Conservation (phyloP, 2,888 invertebrate species). For the Trichogramma dendrolimi region DNA sequence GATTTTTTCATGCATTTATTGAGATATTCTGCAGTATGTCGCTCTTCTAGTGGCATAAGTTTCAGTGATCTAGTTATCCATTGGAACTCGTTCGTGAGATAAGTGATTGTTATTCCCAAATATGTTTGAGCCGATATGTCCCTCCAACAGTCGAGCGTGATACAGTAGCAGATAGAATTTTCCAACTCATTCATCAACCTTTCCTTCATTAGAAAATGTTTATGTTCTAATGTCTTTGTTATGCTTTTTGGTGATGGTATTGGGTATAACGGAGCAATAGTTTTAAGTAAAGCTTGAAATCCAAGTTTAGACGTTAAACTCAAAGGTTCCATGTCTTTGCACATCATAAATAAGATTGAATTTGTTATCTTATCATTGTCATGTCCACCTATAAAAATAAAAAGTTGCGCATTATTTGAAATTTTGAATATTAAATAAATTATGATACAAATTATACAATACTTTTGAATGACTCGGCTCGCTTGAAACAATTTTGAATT, state of each 20-base stretch:
- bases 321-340: conserved; percentile 22
- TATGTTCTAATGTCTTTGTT: conserved; percentile 13
- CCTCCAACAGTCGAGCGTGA: conserved; percentile 35
- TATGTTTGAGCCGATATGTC: conserved; percentile 36
- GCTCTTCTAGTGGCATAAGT: conserved; percentile 25
- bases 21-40: conserved; percentile 30
- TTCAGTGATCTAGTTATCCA: conserved; percentile 20
- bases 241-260: conserved; percentile 20
- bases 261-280: conserved; percentile 13
- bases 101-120: conserved; percentile 36
- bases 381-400: not conserved
- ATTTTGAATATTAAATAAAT: too few relatives aligned
- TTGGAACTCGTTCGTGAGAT: conserved; percentile 29
- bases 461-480: too few relatives aligned
- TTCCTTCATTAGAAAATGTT: conserved; percentile 13
- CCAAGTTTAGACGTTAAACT: conserved; percentile 23
- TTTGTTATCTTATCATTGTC: conserved; percentile 17
- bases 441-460: too few relatives aligned
- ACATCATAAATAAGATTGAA: conserved; percentile 23
- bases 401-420: not conserved
- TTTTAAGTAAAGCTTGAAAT: conserved; percentile 22
- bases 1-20: conserved; percentile 14
- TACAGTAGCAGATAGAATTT: conserved; percentile 25
- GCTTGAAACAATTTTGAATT: too few relatives aligned
- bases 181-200: conserved; percentile 5